phyloP scores from a whole-genome alignment of 2,797 vertebrate genomes.

The Megalops cyprinoides region DNA sequence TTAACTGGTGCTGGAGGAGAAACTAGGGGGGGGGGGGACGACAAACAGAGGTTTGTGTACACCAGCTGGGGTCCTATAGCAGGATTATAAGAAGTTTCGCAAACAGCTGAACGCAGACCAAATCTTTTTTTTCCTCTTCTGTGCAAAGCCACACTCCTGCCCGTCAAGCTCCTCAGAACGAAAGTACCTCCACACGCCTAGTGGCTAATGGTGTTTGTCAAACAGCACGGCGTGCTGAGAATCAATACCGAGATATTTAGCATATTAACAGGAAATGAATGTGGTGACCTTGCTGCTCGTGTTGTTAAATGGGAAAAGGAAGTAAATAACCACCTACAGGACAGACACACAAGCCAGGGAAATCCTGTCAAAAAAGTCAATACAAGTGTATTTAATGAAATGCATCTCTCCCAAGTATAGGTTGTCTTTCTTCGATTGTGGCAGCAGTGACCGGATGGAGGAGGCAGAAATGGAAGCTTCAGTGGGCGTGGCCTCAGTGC shows the following conservation, averaged over 20 bases:
- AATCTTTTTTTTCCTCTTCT: background rate
- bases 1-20: background rate
- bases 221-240: background rate
- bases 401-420: background rate
- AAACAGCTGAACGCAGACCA: background rate
- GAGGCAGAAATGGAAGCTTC: too few species aligned
- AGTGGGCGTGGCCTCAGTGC: too few species aligned
- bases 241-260: slow-evolving; percentile 5
- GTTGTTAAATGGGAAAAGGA: background rate
- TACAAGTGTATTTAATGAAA: background rate
- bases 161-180: background rate
- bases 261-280: slow-evolving; percentile 1
- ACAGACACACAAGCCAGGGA: background rate
- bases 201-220: slow-evolving; percentile 4
- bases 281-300: background rate
- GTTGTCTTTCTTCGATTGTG: background rate
- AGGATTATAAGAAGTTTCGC: background rate
- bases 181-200: slow-evolving; percentile 2
- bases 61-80: background rate
- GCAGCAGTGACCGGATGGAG: background rate
- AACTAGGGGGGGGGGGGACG: background rate
- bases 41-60: background rate
- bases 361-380: background rate
- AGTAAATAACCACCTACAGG: background rate
- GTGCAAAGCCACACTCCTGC: background rate